Base-by-base conservation (phyloP, 2,888 invertebrate genomes). In the Mythimna lalbum region DNA sequence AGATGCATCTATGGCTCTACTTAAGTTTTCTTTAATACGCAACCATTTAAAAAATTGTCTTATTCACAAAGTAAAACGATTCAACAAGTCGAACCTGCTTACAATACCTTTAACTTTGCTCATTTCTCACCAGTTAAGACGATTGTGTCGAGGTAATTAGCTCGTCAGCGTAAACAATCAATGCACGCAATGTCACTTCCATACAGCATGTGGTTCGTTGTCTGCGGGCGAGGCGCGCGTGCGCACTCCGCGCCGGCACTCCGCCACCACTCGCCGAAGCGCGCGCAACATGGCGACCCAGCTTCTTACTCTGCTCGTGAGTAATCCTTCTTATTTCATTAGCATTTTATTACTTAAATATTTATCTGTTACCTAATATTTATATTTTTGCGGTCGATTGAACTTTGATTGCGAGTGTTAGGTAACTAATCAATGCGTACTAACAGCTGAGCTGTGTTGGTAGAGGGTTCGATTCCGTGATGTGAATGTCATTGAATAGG, bases 281-380 rank as follows among this genome's bases (percentile, higher is more conserved):
- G 93, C 90, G 87, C 89, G 87, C 94, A 93, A 91, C 94, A 94
- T 94, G 94, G 89, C 90, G 87, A 87, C 87, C 88, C 85, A 86
- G 81, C 88, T 86, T 85, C 88, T 86, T 85, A 87, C 87, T 81
- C 82, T 91, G 84, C 91, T 88, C 89, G 93, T 93, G 89, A 93
- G 93, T 93, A 85, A 82, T 84, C 74, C 74, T 52, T 73, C 47
- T 72, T 76, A 72, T 72, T 83, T 72, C 63, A 86, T 84, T 84
- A 73, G 64, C 82, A 75, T 84, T 74, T 76, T 81, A 80, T 78
- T 81, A 84, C 67, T 68, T 70, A 73, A 75, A 71, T 61, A 74
- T 74, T 70, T 70, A 72, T 75, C 69, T 33, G 63, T 81, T 72
- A 79, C 84, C 49, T 81, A 73, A 83, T 83, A 79, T 81, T 83